Percentiles rank a stretch among this genome's conserved stretches.
Evolutionary conservation across 2,888 invertebrate species (phyloP).

Genomic region (Drosophila suboccidentalis): DNA sequence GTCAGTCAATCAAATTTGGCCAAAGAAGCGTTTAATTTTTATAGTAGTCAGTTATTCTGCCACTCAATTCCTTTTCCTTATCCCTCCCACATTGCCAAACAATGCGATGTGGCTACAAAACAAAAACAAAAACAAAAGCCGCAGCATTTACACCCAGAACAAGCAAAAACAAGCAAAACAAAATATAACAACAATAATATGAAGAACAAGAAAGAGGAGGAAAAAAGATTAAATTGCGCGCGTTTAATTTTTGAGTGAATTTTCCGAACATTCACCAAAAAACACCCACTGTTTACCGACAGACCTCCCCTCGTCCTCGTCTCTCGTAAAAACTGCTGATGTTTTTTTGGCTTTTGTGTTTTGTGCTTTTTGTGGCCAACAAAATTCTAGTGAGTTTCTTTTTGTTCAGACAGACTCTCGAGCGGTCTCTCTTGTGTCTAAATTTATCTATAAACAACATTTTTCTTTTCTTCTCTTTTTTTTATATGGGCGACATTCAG

Average conservation of each 20-base stretch:
- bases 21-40: constrained; percentile 71
- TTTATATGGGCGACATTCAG: constrained; percentile 45
- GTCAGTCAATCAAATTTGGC: constrained; percentile 68
- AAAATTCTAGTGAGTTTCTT: constrained; percentile 21
- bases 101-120: constrained; percentile 37
- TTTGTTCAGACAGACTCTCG: constrained; percentile 31
- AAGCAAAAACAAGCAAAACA: constrained; percentile 44
- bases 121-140: constrained; percentile 55
- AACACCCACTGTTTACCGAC: background rate
- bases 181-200: constrained; percentile 18
- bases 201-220: constrained; percentile 5
- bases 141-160: constrained; percentile 57
- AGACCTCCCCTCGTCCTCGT: background rate
- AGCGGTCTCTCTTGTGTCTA: constrained; percentile 55
- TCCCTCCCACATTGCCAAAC: background rate
- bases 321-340: constrained; percentile 4
- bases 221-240: constrained; percentile 35
- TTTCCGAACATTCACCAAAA: constrained; percentile 32
- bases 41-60: constrained; percentile 50
- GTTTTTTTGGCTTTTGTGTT: constrained; percentile 27
- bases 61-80: background rate
- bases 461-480: constrained; percentile 16
- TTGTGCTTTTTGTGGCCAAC: constrained; percentile 34
- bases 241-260: constrained; percentile 51
- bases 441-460: constrained; percentile 68